Conservation (phyloP, 2,888 invertebrate species). For the Nasonia oneida region DNA sequence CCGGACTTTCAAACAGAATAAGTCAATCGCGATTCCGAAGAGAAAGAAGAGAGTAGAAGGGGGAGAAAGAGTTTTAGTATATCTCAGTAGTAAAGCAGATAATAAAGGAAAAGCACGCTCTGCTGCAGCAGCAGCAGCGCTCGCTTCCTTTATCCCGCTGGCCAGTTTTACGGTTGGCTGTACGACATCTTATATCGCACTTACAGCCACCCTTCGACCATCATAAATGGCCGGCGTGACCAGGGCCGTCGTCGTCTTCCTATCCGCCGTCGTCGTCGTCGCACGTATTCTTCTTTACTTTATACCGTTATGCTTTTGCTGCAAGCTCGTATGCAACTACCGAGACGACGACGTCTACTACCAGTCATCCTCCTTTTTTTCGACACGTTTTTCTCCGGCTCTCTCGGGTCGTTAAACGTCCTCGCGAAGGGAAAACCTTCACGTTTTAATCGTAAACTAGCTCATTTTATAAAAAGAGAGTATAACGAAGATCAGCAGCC, state of each 20-base stretch:
- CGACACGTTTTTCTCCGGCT: neutral
- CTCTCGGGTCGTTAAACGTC: neutral
- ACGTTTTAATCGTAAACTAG: slow-evolving; percentile 6
- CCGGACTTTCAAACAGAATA: slow-evolving; percentile 58
- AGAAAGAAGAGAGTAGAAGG: neutral
- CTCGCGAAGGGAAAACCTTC: neutral
- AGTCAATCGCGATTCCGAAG: slow-evolving; percentile 60
- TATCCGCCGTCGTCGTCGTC: neutral
- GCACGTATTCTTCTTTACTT: slow-evolving; percentile 48
- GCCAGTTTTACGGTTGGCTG: slow-evolving; percentile 67
- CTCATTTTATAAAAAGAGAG: neutral
- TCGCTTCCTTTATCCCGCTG: slow-evolving; percentile 41
- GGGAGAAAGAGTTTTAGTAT: slow-evolving; percentile 67
- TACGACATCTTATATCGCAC: slow-evolving; percentile 70
- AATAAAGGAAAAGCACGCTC: slow-evolving; percentile 69
- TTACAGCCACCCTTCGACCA: slow-evolving; percentile 67
- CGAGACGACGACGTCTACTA: neutral
- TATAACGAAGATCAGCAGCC: neutral
- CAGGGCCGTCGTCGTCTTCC: slow-evolving; percentile 36
- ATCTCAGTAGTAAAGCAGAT: slow-evolving; percentile 71
- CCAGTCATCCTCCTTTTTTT: neutral
- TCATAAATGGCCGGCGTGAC: slow-evolving; percentile 66
- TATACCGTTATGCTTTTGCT: slow-evolving; percentile 40
- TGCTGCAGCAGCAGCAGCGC: slow-evolving; percentile 60
- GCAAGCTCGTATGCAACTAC: slow-evolving; percentile 15